Evolutionary conservation across 1,140 invertebrate genomes (phyloP), one percentile per base, ranked within the genome.

Genomic region (Meloidogyne exigua): DNA sequence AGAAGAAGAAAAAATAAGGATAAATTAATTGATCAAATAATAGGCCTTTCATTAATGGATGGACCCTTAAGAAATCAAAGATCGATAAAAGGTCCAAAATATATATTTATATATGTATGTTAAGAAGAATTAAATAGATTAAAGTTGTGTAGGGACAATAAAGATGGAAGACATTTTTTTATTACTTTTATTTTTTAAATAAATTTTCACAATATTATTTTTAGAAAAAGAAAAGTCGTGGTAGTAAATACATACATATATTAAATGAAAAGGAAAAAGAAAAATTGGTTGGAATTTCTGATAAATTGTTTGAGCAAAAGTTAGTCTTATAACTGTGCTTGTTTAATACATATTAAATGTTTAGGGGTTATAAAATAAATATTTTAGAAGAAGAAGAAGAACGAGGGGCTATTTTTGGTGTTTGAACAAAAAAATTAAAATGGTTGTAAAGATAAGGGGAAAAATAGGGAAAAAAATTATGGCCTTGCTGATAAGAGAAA

Each of bases 221-320:
- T 39, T 57, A 15, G 13, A 12, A 12, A n/a, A 57, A 57, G 39
- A 44, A 44, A 44, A n/a, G 49, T n/a, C 21, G 18, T n/a, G 2
- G 21, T 44, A 13, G 9, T 42, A 42, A 1, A 42, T 42, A 15
- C 5, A 4, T 18, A 49, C n/a, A n/a, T n/a, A n/a, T n/a, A n/a
- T n/a, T n/a, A 32, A 32, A 32, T 32, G 18, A n/a, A 5, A 49
- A 18, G 15, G 15, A 21, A 57, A 57, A 9, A 57, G 3, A 39
- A 39, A 10, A 57, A 57, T n/a, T 57, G 49, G 49, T 57, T 7
- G 49, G 49, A 57, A 2, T 57, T 57, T 57, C 49, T 57, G 49
- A 57, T 57, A 57, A 57, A 57, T 57, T 57, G 49, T 57, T 57
- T 57, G 49, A 39, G 49, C 49, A n/a, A 57, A n/a, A 57, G 18